A percentile compares a stretch with the other conserved stretches of the same genome.
Evolutionary conservation across 2,113 vertebrate species (phyloP).

Genomic region (Callionymus lyra): DNA sequence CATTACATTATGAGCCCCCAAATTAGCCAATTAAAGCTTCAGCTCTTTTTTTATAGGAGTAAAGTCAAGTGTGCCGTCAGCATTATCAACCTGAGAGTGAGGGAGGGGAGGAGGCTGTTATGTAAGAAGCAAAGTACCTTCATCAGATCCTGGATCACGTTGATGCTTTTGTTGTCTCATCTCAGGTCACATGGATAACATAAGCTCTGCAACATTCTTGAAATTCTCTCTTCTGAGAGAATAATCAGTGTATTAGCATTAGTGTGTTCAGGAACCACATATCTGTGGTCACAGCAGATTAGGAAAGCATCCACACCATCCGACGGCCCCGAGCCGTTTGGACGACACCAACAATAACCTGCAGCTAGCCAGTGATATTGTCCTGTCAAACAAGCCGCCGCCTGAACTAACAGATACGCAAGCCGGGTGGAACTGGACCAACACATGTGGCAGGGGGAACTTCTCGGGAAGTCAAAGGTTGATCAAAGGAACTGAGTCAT

Average conservation of each 20-base stretch:
- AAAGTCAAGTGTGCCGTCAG: conserved; percentile 4
- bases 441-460: no score
- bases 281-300: conserved; percentile 5
- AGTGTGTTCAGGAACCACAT: no score
- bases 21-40: conserved; percentile 27
- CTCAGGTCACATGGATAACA: no score
- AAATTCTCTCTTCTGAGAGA: not conserved
- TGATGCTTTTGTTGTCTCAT: conserved; percentile 10
- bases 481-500: conserved; percentile 10
- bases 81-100: no score
- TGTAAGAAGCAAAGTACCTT: conserved; percentile 17
- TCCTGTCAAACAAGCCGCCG: not conserved
- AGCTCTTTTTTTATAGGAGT: conserved; percentile 10
- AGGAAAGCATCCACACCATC: conserved; percentile 1
- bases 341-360: not conserved
- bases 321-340: not conserved
- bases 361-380: conserved; percentile 16
- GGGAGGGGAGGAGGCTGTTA: no score
- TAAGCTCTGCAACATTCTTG: not conserved
- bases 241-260: no score
- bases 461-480: no score
- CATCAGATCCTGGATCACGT: conserved; percentile 19
- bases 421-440: no score
- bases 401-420: conserved; percentile 16
- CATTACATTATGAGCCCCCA: conserved; percentile 5